Percentiles rank a stretch among this genome's conserved stretches.
Evolutionary conservation across 2,797 vertebrate genomes (phyloP).

Genomic region (Chiloscyllium punctatum): DNA sequence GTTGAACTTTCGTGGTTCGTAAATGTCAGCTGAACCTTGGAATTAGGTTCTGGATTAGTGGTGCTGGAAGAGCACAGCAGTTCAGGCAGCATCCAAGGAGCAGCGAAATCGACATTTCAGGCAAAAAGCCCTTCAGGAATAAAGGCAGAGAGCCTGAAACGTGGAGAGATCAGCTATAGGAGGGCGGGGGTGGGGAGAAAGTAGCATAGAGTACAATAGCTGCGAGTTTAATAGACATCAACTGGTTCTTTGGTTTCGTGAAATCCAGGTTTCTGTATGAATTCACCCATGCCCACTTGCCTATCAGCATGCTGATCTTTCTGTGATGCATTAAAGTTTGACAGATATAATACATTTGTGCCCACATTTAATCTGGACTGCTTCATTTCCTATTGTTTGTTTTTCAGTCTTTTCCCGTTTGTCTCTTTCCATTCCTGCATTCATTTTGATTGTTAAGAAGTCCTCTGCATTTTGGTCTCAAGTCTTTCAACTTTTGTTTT

Average conservation of each 20-base stretch:
- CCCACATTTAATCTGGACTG: background rate
- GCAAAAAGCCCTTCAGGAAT: too few species aligned
- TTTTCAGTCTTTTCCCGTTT: background rate
- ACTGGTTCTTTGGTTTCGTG: background rate
- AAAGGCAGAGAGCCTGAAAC: too few species aligned
- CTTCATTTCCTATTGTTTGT: background rate
- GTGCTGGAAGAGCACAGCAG: too few species aligned
- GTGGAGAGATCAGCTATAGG: too few species aligned
- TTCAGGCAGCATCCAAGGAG: too few species aligned
- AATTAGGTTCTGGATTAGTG: too few species aligned
- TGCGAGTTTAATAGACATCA: background rate
- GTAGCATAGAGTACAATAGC: too few species aligned
- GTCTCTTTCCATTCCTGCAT: background rate
- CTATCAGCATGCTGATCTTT: background rate
- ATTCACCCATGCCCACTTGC: background rate
- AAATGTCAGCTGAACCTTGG: background rate
- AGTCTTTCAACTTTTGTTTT: background rate
- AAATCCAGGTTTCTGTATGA: background rate
- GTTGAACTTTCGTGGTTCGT: background rate
- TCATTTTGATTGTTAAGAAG: background rate
- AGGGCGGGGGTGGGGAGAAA: too few species aligned
- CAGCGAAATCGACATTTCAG: too few species aligned
- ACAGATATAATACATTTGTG: background rate
- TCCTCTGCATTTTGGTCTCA: background rate
- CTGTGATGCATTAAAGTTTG: background rate